Percentiles rank a stretch among this genome's conserved stretches.
Evolutionary conservation across 2,797 vertebrate genomes (phyloP).

Genomic region (Anas capensis): DNA sequence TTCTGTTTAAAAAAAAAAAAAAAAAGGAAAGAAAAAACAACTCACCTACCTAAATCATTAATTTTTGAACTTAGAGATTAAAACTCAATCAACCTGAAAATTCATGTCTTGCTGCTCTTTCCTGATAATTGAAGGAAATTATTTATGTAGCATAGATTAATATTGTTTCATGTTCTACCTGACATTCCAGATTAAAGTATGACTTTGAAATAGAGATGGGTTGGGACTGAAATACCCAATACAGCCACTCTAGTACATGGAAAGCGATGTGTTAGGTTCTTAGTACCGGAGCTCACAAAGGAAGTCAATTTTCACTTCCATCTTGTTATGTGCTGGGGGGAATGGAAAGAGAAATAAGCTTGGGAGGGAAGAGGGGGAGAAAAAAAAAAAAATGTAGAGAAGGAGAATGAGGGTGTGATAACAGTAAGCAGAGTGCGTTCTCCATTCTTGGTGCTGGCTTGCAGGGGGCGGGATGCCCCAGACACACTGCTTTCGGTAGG

Average conservation of each 20-base stretch:
- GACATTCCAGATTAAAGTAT: slow-evolving; percentile 78
- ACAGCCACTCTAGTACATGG: neutral
- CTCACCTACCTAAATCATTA: slow-evolving; percentile 87
- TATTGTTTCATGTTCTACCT: slow-evolving; percentile 78
- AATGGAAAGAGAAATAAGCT: neutral
- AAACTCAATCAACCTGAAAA: slow-evolving; percentile 93
- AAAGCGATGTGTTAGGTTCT: neutral
- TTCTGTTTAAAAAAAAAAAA: neutral
- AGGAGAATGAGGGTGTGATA: neutral
- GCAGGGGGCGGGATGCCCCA: no score
- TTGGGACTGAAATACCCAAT: slow-evolving; percentile 43
- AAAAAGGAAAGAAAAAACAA: neutral
- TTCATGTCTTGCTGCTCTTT: slow-evolving; percentile 86
- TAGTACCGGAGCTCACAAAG: neutral
- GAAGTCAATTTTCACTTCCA: slow-evolving; percentile 19
- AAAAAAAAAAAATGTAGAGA: neutral
- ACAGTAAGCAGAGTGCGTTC: neutral
- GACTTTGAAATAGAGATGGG: slow-evolving; percentile 75
- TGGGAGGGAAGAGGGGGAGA: neutral
- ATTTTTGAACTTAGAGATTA: slow-evolving; percentile 87
- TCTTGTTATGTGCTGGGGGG: neutral
- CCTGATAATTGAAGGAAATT: slow-evolving; percentile 84
- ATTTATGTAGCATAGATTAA: slow-evolving; percentile 87
- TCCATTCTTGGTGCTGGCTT: neutral
- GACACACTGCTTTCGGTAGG: neutral